A percentile compares a stretch with the other conserved stretches of the same genome.
These are phyloP conservation scores for Prinia subflava DNA, from an alignment of 2,113 vertebrate genomes.

Conservation along the genomic window DNA sequence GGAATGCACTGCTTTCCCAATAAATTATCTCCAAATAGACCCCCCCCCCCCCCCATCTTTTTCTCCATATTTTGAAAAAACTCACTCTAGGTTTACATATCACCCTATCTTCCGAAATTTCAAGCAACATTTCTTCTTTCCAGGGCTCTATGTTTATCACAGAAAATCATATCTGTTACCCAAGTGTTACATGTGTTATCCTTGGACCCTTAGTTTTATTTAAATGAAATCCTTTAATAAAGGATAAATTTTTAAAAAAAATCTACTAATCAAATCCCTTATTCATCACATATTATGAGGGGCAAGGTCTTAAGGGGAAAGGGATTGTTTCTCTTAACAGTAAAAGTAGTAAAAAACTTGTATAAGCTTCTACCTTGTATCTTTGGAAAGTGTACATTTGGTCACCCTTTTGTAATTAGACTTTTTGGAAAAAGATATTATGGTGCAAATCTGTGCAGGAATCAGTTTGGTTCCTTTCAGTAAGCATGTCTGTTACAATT, in stretches of 20 bases:
- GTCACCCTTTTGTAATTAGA: background rate
- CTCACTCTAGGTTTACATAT: background rate
- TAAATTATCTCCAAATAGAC: background rate
- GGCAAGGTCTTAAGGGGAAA: background rate
- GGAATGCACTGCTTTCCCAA: background rate
- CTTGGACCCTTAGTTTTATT: background rate
- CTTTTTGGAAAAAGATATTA: background rate
- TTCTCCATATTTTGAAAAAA: background rate
- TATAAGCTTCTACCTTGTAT: background rate
- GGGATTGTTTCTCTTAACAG: background rate
- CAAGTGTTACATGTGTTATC: background rate
- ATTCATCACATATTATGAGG: constrained; percentile 6
- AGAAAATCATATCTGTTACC: background rate
- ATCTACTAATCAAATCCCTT: constrained; percentile 29
- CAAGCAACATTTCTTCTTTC: background rate
- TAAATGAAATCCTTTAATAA: background rate
- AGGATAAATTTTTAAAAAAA: no score
- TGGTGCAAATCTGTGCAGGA: background rate
- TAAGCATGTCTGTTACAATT: background rate
- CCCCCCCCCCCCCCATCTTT: accelerated
- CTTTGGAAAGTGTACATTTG: background rate
- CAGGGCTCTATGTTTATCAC: background rate
- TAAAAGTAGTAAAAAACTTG: background rate
- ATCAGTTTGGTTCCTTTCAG: background rate
- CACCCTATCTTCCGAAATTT: background rate